Evolutionary conservation across 2,888 invertebrate species (phyloP).

Genomic region (Entomobrya proxima): DNA sequence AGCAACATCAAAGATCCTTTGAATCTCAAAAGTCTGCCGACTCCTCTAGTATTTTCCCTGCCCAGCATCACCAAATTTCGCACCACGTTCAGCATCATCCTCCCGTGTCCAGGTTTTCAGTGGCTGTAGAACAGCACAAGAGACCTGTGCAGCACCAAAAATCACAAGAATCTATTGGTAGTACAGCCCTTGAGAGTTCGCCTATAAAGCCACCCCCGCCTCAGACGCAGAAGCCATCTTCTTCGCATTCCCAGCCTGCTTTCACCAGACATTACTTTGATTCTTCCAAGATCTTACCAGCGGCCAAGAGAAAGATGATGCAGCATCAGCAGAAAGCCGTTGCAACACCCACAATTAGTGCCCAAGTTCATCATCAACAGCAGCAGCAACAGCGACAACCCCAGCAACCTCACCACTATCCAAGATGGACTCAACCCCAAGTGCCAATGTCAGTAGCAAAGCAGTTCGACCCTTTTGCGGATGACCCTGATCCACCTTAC

Average conservation of each 20-base stretch:
- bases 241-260: conserved; percentile 69
- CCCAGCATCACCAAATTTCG: conserved; percentile 8
- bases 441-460: conserved; percentile 15
- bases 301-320: conserved; percentile 53
- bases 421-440: conserved; percentile 58
- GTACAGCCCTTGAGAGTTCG: background rate
- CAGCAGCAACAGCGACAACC: conserved; percentile 39
- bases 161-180: conserved; percentile 37
- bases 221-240: conserved; percentile 44
- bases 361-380: conserved; percentile 46
- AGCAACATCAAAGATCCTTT: conserved; percentile 35
- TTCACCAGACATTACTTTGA: conserved; percentile 75
- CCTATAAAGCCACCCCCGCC: conserved; percentile 46
- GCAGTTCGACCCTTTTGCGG: conserved; percentile 53
- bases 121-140: conserved; percentile 64
- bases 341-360: conserved; percentile 42
- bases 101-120: conserved; percentile 17
- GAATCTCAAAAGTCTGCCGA: conserved; percentile 53
- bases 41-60: conserved; percentile 35
- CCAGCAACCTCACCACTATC: conserved; percentile 56
- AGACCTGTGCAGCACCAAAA: conserved; percentile 47
- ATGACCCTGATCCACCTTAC: conserved; percentile 70
- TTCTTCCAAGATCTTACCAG: conserved; percentile 72
- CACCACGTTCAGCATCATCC: conserved; percentile 4
- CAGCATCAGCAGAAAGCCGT: conserved; percentile 26